A percentile compares a stretch with the other conserved stretches of the same genome.
These are phyloP conservation scores for Drosophila prostipennis DNA, from an alignment of 2,888 invertebrate species.

Conservation along the genomic window DNA sequence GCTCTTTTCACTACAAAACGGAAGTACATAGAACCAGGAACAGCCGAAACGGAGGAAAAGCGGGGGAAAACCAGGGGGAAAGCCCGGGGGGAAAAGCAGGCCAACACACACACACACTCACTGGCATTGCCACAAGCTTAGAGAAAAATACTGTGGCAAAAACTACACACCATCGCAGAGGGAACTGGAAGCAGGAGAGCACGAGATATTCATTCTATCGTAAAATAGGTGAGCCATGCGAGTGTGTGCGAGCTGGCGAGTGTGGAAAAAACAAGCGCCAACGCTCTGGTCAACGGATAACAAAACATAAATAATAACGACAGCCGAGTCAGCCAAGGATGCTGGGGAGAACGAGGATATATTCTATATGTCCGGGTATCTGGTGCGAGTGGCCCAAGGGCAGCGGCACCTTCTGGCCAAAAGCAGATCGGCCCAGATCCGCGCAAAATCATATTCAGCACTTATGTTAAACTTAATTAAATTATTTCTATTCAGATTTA, in stretches of 20 bases:
- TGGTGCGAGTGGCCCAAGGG: conserved; percentile 20
- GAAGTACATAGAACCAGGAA: conserved; percentile 70
- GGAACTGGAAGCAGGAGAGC: conserved; percentile 38
- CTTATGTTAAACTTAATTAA: not conserved
- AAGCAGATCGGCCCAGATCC: conserved; percentile 18
- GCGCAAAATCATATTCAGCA: not conserved
- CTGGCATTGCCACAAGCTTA: conserved; percentile 49
- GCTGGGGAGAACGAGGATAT: conserved; percentile 32
- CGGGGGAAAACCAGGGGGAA: conserved; percentile 18
- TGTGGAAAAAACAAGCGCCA: conserved; percentile 67
- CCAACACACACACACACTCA: conserved; percentile 31
- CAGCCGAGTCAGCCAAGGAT: conserved; percentile 56
- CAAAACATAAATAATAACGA: conserved; percentile 82
- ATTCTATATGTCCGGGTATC: conserved; percentile 31
- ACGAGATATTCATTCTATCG: conserved; percentile 77
- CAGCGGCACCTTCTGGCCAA: conserved; percentile 17
- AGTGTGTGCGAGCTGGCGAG: conserved; percentile 31
- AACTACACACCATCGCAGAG: conserved; percentile 51
- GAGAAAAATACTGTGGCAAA: conserved; percentile 75
- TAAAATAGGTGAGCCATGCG: conserved; percentile 76
- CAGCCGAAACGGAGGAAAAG: conserved; percentile 56
- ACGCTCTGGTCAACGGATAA: conserved; percentile 80
- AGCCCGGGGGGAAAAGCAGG: conserved; percentile 37
- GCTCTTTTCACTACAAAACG: conserved; percentile 80
- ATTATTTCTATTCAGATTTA: not conserved